Base-by-base conservation (phyloP, 2,797 vertebrate genomes). In the Meda fulgida region DNA sequence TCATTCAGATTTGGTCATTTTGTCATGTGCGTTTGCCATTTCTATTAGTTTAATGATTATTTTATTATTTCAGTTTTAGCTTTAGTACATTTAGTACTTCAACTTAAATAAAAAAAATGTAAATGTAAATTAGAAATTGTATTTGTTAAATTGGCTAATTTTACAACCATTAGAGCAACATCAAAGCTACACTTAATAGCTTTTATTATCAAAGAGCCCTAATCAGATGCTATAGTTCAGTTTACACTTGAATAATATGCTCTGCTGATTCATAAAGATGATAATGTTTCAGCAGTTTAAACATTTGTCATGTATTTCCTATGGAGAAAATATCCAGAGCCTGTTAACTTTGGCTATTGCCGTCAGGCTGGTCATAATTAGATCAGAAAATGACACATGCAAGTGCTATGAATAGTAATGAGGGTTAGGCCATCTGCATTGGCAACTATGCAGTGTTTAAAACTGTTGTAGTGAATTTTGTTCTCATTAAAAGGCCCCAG, bases 321-420 rank as follows among this genome's bases (percentile, higher is more conserved):
- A 40, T 19, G 11, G 73, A 78, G 75, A 18, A 58, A 66, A 69
- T 78, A 78, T 77, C 72, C 81, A 66, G 60, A 46, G 81, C 43
- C 60, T 40, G 72, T 55, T 67, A 69, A 40, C 34, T 70, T 78
- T 78, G 63, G 73, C 73, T 84, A 43, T 76, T 84, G 82, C 73
- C 19, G 36, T 84, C 73, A 78, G 82, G 73, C 48, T 78, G 48
- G 65, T 84, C 73, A 78, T 84, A 84, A 84, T 84, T 78, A 84
- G 73, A 84, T 78, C 82, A 84, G 73, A 84, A 84, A 53, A 84
- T 78, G 82, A 84, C 82, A 84, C 82, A 84, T 84, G 65, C 65
- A 78, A 70, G 46, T 55, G 65, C 82, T 70, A 77, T 84, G 82
- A 84, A 84, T 84, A 84, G 75, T 84, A 78, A 84, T 78, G 82